Percentiles rank a stretch among this genome's conserved stretches.
Evolutionary conservation across 1,140 invertebrate species (phyloP).

Genomic region (Drosophila azteca): DNA sequence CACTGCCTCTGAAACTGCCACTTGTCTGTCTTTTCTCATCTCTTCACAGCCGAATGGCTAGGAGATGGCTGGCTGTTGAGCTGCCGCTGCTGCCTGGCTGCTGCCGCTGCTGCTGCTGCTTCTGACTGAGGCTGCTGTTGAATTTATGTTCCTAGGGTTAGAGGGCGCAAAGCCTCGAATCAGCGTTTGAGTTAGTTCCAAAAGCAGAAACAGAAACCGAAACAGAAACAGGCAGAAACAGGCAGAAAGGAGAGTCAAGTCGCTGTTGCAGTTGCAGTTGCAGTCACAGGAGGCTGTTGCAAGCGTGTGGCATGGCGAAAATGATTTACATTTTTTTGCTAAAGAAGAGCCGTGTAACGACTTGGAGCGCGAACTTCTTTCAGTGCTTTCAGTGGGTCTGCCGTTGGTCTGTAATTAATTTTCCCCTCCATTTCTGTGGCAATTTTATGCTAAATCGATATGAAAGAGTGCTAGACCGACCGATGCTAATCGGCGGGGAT

Average conservation of each 20-base stretch:
- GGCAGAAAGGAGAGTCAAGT: slow-evolving; percentile 5
- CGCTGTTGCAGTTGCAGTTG: neutral
- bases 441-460: slow-evolving; percentile 43
- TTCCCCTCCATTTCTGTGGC: slow-evolving; percentile 36
- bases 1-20: slow-evolving; percentile 30
- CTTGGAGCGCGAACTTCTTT: slow-evolving; percentile 38
- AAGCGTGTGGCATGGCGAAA: slow-evolving; percentile 70
- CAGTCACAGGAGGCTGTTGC: slow-evolving; percentile 22
- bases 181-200: slow-evolving; percentile 59
- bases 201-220: slow-evolving; percentile 24
- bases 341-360: slow-evolving; percentile 67
- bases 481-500: slow-evolving; percentile 40
- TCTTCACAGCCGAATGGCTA: slow-evolving; percentile 29
- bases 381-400: slow-evolving; percentile 10
- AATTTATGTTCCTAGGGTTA: slow-evolving; percentile 78
- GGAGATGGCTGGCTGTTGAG: slow-evolving; percentile 52
- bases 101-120: neutral
- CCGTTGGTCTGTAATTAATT: slow-evolving; percentile 34
- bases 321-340: slow-evolving; percentile 83
- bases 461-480: slow-evolving; percentile 33
- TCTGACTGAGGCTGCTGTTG: slow-evolving; percentile 40
- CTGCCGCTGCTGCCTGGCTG: no score
- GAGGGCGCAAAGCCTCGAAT: slow-evolving; percentile 76
- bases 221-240: slow-evolving; percentile 15
- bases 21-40: slow-evolving; percentile 72